phyloP scores from a whole-genome alignment of 1,140 invertebrate genomes.

The Tetragonula clypearis region DNA sequence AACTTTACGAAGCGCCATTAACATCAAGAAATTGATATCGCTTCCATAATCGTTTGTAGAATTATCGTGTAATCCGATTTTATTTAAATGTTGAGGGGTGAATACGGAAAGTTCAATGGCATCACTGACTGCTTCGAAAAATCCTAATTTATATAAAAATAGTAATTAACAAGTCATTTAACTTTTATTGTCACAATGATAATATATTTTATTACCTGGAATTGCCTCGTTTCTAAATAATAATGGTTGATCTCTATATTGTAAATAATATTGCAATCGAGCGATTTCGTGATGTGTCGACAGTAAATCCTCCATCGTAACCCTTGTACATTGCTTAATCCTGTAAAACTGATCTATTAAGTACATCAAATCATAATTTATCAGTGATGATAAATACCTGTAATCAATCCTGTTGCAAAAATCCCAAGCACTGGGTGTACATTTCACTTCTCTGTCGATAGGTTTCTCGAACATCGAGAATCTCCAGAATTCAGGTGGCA shows the following conservation, averaged over 20 bases:
- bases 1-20: slow-evolving; percentile 91
- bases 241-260: slow-evolving; percentile 89
- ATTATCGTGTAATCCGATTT: slow-evolving; percentile 87
- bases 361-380: neutral
- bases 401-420: slow-evolving; percentile 92
- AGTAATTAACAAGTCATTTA: neutral
- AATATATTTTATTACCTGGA: slow-evolving; percentile 82
- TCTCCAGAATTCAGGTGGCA: slow-evolving; percentile 91
- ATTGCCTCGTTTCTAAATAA: slow-evolving; percentile 90
- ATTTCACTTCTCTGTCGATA: slow-evolving; percentile 88
- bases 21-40: slow-evolving; percentile 91
- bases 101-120: slow-evolving; percentile 90
- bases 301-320: slow-evolving; percentile 90
- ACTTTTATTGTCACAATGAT: neutral
- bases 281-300: slow-evolving; percentile 94
- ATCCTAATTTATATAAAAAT: slow-evolving; percentile 82
- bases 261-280: slow-evolving; percentile 92
- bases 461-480: slow-evolving; percentile 89
- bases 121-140: slow-evolving; percentile 95
- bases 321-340: slow-evolving; percentile 94
- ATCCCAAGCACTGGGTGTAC: slow-evolving; percentile 94
- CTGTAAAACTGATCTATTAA: slow-evolving; percentile 80
- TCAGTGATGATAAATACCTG: slow-evolving; percentile 81
- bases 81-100: slow-evolving; percentile 88
- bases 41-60: slow-evolving; percentile 86